Evolutionary conservation across 2,113 vertebrate species (phyloP), one percentile per base, ranked within the genome.

Genomic region (Aviceda subcristata): DNA sequence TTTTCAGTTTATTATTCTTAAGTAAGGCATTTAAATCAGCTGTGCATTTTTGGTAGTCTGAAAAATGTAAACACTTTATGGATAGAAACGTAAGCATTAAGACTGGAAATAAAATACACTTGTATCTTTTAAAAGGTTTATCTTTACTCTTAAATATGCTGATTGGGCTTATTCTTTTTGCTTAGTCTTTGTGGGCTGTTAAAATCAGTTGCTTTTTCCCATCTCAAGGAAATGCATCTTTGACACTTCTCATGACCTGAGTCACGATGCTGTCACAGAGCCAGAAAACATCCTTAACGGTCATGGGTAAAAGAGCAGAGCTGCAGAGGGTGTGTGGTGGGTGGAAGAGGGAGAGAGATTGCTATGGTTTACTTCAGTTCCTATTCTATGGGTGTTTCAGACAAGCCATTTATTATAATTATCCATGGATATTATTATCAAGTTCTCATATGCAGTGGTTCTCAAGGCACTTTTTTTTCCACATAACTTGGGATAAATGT

Each of bases 181-280:
- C 94, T 88, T 96, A 95, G 87, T 89, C 96, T 97, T 95, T 75
- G 95, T 91, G 84, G 84, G 96, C 95, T 97, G 95, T 97, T 98
- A 97, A 98, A 98, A 97, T 97, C 91, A 86, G 95, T 97, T 98
- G 97, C 96, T 98, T 93, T 98, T 98, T 99, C 98, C 98, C 98
- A 98, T 98, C 98, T 97, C 93, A 98, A 98, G 98, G 98, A 98
- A 98, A 98, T 98, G 97, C 96, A 98, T 98, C 98, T 98, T 98
- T 98, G 98, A 99, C 98, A 99, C 98, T 99, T 99, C 98, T 99
- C 98, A 98, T 99, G 98, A 99, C 99, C 98, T 98, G 97, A 98
- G 97, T 98, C 98, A 97, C 92, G 94, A 94, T 97, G 97, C 97
- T 98, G 98, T 98, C 97, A 93, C 75, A 51, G 96, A 98, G 98